phyloP scores from a whole-genome alignment of 2,888 invertebrate species.

The Rhagium mordax region DNA sequence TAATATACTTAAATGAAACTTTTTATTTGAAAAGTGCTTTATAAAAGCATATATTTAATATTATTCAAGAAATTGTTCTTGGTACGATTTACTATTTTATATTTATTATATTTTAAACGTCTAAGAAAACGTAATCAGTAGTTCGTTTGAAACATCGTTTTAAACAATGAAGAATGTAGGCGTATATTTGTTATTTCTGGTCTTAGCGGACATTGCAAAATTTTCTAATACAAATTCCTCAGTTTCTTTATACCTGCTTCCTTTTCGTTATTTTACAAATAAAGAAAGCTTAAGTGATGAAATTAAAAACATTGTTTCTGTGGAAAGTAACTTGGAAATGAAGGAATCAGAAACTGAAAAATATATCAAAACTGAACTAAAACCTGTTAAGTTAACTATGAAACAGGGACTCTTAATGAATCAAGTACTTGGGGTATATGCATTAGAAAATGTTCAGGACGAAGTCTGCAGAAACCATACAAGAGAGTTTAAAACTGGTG shows the following conservation, averaged over 20 bases:
- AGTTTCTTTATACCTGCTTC: neutral
- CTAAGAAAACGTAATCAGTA: neutral
- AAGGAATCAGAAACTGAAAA: neutral
- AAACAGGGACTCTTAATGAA: slow-evolving; percentile 62
- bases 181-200: neutral
- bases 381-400: slow-evolving; percentile 56
- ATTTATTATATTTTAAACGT: neutral
- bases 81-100: neutral
- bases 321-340: neutral
- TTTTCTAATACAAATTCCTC: neutral
- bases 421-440: slow-evolving; percentile 60
- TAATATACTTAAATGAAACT: too few species aligned
- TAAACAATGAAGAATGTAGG: neutral
- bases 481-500: slow-evolving; percentile 55
- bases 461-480: slow-evolving; percentile 60
- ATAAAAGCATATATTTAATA: neutral
- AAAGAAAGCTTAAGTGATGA: neutral
- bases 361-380: neutral
- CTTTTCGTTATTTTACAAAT: neutral
- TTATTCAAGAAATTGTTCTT: neutral
- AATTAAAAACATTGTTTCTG: neutral
- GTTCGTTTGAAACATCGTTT: neutral
- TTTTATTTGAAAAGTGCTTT: too few species aligned
- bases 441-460: slow-evolving; percentile 51
- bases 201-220: neutral